A percentile compares a stretch with the other conserved stretches of the same genome.
These are phyloP conservation scores for Noctua janthina DNA, from an alignment of 2,888 invertebrate genomes.

Conservation along the genomic window DNA sequence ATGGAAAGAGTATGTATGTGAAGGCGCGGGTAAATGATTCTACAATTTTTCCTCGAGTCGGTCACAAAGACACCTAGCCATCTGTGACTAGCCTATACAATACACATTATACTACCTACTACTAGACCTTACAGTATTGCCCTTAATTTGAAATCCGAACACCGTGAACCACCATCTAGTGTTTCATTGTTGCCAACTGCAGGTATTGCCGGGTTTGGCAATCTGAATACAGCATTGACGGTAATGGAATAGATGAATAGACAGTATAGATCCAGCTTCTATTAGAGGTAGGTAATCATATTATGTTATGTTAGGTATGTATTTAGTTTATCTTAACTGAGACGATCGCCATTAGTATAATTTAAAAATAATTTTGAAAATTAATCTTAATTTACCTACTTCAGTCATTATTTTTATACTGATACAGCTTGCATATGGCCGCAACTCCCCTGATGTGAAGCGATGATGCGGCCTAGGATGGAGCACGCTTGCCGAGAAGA, in stretches of 20 bases:
- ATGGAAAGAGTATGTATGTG: too few species aligned
- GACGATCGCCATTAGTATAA: background rate
- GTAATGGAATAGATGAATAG: constrained; percentile 5
- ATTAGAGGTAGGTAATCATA: background rate
- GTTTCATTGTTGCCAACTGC: constrained; percentile 27
- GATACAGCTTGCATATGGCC: too few species aligned
- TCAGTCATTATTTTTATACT: background rate
- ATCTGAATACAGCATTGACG: background rate
- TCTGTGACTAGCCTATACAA: too few species aligned
- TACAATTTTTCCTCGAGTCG: background rate
- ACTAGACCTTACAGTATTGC: background rate
- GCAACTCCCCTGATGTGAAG: too few species aligned
- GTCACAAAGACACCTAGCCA: background rate
- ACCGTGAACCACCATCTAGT: constrained; percentile 11
- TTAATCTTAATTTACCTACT: background rate
- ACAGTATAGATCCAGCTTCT: background rate
- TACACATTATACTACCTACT: too few species aligned
- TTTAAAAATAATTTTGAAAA: background rate
- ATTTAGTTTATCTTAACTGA: background rate
- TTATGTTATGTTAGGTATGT: background rate
- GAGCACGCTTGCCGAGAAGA: too few species aligned
- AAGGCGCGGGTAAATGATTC: background rate
- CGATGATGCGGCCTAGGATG: too few species aligned
- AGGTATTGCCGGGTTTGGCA: constrained; percentile 13
- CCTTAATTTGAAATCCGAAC: constrained; percentile 11